Evolutionary conservation across 2,888 invertebrate genomes (phyloP), one percentile per base, ranked within the genome.

Genomic region (Megamerina dolium): DNA sequence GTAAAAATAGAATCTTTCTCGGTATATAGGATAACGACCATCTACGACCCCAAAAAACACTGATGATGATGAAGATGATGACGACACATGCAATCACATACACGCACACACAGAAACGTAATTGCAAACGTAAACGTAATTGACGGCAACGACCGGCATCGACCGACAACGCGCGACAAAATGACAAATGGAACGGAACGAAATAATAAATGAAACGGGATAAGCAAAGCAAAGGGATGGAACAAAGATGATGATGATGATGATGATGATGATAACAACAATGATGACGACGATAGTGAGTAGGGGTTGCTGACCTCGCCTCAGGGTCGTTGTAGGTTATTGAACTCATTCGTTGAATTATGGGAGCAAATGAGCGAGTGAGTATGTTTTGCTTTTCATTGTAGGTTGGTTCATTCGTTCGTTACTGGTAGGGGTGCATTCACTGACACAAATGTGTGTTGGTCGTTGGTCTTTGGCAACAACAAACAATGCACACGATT

Each of bases 221-320:
- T n/a, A n/a, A n/a, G n/a, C n/a, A n/a, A n/a, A n/a, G n/a, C n/a
- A n/a, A n/a, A n/a, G n/a, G n/a, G n/a, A n/a, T n/a, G n/a, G n/a
- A n/a, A n/a, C n/a, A n/a, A n/a, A 34, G 27, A 42, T 44, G 46
- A 27, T 43, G 20, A 34, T 44, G 41, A 37, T 37, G 20, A 33
- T 37, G 19, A 23, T 37, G 10, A 16, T 51, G 45, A 31, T 46
- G 40, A 37, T 47, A 50, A 49, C 48, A 50, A 51, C 26, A 19
- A 33, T 21, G 39, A 42, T 45, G 48, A 40, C 37, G 48, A 45
- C 42, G 37, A 40, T n/a, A n/a, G n/a, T n/a, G 21, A 46, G 57
- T 63, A 61, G 65, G 66, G 70, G 70, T 70, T 70, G 69, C 65
- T 66, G 69, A 70, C 70, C 70, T 70, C 68, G 63, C 70, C 66